Evolutionary conservation across 2,888 invertebrate species (phyloP).

Genomic region (Helleia helle): DNA sequence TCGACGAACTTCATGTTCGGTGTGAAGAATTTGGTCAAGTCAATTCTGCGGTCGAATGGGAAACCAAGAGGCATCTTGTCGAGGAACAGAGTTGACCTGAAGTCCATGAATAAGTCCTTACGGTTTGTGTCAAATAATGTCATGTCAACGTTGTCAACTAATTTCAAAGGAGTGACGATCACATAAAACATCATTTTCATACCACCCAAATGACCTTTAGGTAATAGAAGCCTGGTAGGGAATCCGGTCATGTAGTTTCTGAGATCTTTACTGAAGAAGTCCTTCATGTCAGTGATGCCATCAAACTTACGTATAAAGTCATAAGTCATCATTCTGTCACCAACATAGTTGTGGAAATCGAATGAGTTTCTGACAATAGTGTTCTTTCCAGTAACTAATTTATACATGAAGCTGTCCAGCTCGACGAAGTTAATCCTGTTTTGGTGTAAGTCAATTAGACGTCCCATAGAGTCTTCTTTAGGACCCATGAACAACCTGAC

Average conservation of each 20-base stretch:
- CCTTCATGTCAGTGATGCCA: constrained; percentile 53
- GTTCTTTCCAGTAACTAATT: constrained; percentile 77
- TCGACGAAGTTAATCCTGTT: constrained; percentile 78
- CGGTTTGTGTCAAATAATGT: constrained; percentile 52
- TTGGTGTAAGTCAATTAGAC: constrained; percentile 68
- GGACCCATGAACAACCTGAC: constrained; percentile 81
- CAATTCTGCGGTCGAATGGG: constrained; percentile 81
- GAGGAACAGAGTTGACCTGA: constrained; percentile 55
- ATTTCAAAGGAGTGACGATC: constrained; percentile 71
- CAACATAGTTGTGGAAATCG: constrained; percentile 77
- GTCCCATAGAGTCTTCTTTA: constrained; percentile 75
- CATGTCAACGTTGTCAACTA: constrained; percentile 50
- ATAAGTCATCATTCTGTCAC: constrained; percentile 78
- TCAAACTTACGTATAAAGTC: constrained; percentile 78
- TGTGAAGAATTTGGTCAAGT: constrained; percentile 73
- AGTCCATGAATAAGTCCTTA: constrained; percentile 53
- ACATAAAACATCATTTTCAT: constrained; percentile 78
- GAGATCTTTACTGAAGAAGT: constrained; percentile 42
- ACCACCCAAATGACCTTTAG: constrained; percentile 80
- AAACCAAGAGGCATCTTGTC: constrained; percentile 80
- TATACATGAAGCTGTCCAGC: constrained; percentile 75
- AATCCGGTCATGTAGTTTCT: constrained; percentile 76
- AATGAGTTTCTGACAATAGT: constrained; percentile 75
- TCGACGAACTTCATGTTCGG: constrained; percentile 81
- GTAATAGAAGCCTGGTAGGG: constrained; percentile 81